phyloP scores from a whole-genome alignment of 2,888 invertebrate species.

The Coleophora deauratella region DNA sequence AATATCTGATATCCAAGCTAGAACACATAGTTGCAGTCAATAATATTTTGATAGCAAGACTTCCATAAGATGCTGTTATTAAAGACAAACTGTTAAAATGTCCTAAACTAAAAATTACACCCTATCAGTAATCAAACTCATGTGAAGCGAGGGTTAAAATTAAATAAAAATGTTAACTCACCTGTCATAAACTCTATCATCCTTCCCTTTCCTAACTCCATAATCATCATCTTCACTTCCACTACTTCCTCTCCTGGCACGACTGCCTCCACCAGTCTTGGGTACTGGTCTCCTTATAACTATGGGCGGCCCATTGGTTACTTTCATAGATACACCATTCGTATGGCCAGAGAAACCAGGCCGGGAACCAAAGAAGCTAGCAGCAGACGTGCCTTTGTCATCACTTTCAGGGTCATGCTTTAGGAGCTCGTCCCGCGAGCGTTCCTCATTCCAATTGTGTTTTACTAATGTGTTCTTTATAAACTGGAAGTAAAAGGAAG shows the following conservation, averaged over 20 bases:
- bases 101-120: no score
- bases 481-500: constrained; percentile 41
- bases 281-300: constrained; percentile 32
- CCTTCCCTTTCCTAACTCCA: constrained; percentile 75
- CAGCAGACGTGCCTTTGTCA: constrained; percentile 24
- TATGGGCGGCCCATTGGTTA: constrained; percentile 33
- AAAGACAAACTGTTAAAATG: no score
- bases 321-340: constrained; percentile 33
- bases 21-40: no score
- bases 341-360: constrained; percentile 40
- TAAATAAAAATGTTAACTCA: constrained; percentile 26
- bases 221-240: constrained; percentile 76
- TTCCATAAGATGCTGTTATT: no score
- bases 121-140: no score
- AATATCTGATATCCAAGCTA: no score
- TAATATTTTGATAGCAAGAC: no score
- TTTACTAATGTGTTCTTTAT: constrained; percentile 70
- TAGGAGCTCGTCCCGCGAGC: constrained; percentile 68
- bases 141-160: no score
- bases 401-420: constrained; percentile 62
- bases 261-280: constrained; percentile 59
- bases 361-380: constrained; percentile 27
- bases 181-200: constrained; percentile 79
- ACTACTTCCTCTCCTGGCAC: constrained; percentile 61
- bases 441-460: constrained; percentile 72